Evolutionary conservation across 2,888 invertebrate genomes (phyloP).

Genomic region (Halocaridina rubra): DNA sequence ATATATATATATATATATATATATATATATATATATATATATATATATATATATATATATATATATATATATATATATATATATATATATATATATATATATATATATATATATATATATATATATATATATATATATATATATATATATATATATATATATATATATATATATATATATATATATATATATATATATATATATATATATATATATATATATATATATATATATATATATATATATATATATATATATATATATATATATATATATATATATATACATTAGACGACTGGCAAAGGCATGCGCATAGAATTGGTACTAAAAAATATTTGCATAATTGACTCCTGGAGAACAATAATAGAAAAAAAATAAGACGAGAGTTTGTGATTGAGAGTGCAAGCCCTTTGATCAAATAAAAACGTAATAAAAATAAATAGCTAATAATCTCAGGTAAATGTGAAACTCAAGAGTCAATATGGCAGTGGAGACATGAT

Average conservation of each 20-base stretch:
- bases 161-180: background rate
- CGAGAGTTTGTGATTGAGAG: too few species aligned
- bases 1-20: background rate
- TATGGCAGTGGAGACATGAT: too few species aligned
- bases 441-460: too few species aligned
- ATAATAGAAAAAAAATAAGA: too few species aligned
- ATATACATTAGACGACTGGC: background rate
- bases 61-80: background rate
- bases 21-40: background rate
- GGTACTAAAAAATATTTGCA: too few species aligned
- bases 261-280: background rate
- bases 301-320: too few species aligned
- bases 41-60: too few species aligned
- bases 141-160: background rate
- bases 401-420: too few species aligned
- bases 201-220: background rate
- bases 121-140: background rate
- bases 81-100: background rate
- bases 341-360: too few species aligned
- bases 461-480: too few species aligned
- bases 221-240: conserved; percentile 2
- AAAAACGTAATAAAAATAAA: too few species aligned
- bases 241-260: background rate
- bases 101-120: background rate
- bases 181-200: background rate